Conservation (phyloP, 2,797 vertebrate genomes). For the Graptemys geographica region DNA sequence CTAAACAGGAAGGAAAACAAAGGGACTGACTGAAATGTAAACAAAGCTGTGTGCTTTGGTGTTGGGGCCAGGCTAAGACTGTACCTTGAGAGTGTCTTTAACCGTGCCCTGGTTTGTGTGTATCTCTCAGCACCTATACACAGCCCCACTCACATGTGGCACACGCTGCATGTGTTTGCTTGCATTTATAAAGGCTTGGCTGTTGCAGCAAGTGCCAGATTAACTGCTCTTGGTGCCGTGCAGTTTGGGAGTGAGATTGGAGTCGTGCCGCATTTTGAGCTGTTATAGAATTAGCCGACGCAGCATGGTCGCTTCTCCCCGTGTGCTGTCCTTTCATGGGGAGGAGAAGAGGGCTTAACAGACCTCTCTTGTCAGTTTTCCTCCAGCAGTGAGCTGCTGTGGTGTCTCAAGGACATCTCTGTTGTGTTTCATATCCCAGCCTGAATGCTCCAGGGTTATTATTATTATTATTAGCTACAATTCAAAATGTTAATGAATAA, state of each 20-base stretch:
- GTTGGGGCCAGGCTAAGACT: background rate
- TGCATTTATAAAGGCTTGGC: background rate
- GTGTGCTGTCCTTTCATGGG: background rate
- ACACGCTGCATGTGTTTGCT: background rate
- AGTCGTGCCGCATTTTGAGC: background rate
- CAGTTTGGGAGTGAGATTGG: fast-evolving
- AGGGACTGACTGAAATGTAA: fast-evolving
- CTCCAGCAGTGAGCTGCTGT: background rate
- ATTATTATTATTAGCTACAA: constrained; percentile 47
- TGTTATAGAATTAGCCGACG: fast-evolving
- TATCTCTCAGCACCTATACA: background rate
- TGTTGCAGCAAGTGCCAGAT: fast-evolving
- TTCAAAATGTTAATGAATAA: constrained; percentile 67
- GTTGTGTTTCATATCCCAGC: constrained; percentile 20
- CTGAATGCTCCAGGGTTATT: constrained; percentile 43
- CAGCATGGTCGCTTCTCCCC: background rate
- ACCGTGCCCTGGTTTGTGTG: background rate
- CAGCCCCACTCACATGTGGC: fast-evolving
- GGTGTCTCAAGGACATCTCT: constrained; percentile 38
- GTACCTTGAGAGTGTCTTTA: fast-evolving
- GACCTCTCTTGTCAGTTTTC: background rate
- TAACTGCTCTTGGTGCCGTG: fast-evolving
- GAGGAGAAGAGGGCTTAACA: background rate
- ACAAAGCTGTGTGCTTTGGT: fast-evolving
- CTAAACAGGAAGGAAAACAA: fast-evolving